Evolutionary conservation across 2,113 vertebrate genomes (phyloP).

Genomic region (Nesoenas mayeri): DNA sequence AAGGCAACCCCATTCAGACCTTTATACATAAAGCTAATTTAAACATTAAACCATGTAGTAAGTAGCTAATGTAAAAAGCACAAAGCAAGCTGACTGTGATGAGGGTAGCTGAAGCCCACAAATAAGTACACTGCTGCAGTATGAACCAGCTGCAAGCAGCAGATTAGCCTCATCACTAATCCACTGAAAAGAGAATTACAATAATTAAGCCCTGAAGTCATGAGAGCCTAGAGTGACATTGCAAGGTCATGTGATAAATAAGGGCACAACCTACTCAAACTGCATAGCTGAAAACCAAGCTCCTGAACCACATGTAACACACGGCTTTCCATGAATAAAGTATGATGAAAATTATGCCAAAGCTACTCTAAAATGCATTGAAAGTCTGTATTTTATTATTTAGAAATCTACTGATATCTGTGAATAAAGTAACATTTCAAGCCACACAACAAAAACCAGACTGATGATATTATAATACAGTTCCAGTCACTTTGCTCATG

Average conservation of each 20-base stretch:
- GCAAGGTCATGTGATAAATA: constrained; percentile 38
- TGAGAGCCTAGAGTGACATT: not conserved
- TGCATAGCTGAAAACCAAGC: not conserved
- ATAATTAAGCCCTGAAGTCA: constrained; percentile 45
- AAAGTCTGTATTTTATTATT: not conserved
- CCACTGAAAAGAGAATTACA: constrained; percentile 46
- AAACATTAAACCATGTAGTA: not conserved
- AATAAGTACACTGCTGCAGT: not conserved
- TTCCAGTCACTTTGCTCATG: not conserved
- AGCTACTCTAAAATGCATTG: not conserved
- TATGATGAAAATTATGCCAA: not conserved
- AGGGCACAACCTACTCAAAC: constrained; percentile 12
- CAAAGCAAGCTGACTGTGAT: not conserved
- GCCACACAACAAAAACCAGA: not conserved
- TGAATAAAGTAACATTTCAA: not conserved
- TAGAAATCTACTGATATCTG: not conserved
- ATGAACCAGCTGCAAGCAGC: constrained; percentile 31
- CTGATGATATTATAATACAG: not conserved
- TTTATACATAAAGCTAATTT: not conserved
- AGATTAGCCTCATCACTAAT: constrained; percentile 58
- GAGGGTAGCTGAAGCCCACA: not conserved
- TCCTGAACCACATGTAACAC: not conserved
- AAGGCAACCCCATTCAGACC: not conserved
- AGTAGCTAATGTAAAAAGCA: not conserved
- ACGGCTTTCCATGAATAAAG: not conserved